Conservation (phyloP, 2,888 invertebrate species). For the Dicycla oo region DNA sequence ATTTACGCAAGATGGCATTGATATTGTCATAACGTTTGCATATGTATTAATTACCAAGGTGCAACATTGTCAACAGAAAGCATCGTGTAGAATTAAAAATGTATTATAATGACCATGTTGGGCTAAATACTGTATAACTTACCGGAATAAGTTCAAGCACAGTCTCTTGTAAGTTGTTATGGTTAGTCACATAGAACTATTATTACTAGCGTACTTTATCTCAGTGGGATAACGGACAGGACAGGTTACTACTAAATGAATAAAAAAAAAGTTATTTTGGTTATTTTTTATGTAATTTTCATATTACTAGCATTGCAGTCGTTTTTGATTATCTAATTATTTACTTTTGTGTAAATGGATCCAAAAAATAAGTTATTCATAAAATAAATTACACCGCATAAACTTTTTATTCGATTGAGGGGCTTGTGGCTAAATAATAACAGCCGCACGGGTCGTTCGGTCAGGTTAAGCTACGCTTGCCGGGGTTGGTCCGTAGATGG, state of each 20-base stretch:
- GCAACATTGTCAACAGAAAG: slow-evolving; percentile 58
- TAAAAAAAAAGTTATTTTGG: not conserved
- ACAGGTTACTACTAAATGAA: not conserved
- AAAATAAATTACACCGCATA: slow-evolving; percentile 4
- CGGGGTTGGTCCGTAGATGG: too few relatives aligned
- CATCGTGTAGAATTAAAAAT: slow-evolving; percentile 43
- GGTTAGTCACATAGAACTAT: not conserved
- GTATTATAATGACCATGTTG: slow-evolving; percentile 38
- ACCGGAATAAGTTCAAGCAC: not conserved
- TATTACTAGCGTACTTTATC: too few relatives aligned
- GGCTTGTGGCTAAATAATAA: too few relatives aligned
- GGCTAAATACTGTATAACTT: slow-evolving; percentile 18
- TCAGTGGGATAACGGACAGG: too few relatives aligned
- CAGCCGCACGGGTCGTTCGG: too few relatives aligned
- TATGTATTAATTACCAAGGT: slow-evolving; percentile 72
- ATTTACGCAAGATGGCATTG: slow-evolving; percentile 80
- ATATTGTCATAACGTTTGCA: slow-evolving; percentile 74
- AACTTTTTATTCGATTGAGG: too few relatives aligned
- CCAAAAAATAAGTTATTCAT: not conserved
- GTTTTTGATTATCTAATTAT: not conserved
- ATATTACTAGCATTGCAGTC: not conserved
- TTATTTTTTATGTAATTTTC: not conserved
- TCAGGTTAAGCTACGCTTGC: too few relatives aligned
- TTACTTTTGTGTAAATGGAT: not conserved
- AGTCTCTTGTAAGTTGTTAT: not conserved